These are phyloP conservation scores for Pachyramphus minor DNA, from an alignment of 2,113 vertebrate genomes.

Conservation along the genomic window DNA sequence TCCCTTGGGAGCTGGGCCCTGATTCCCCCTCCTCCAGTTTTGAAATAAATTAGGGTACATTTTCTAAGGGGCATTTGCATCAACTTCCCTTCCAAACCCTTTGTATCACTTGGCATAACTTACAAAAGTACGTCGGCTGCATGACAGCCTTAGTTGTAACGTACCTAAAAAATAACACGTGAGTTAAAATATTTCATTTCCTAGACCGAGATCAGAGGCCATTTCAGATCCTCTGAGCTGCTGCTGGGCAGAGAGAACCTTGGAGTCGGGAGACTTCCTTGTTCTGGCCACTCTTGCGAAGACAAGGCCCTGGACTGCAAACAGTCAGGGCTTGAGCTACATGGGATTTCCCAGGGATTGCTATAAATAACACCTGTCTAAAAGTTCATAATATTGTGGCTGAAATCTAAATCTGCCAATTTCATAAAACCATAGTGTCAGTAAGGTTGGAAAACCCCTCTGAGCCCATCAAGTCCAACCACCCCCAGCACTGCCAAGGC, in stretches of 20 bases:
- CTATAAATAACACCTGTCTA: background rate
- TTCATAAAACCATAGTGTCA: background rate
- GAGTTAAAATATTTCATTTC: background rate
- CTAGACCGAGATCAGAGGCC: background rate
- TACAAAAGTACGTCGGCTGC: accelerated
- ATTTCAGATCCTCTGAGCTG: background rate
- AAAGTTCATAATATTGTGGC: background rate
- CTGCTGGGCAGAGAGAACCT: background rate
- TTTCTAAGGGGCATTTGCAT: accelerated
- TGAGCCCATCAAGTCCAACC: background rate
- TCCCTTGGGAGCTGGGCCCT: accelerated
- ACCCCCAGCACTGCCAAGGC: background rate
- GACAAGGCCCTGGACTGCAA: background rate
- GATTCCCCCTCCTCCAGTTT: accelerated
- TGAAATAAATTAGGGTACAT: too few species aligned
- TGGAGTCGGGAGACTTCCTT: background rate
- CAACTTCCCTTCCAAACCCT: background rate
- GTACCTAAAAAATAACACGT: background rate
- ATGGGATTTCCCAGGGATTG: background rate
- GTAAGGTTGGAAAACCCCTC: background rate
- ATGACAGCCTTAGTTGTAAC: background rate
- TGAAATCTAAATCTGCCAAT: background rate
- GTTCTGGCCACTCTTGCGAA: background rate
- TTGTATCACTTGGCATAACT: background rate
- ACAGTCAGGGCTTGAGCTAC: background rate